phyloP scores from a whole-genome alignment of 2,888 invertebrate species.

The Artemia sinica region DNA sequence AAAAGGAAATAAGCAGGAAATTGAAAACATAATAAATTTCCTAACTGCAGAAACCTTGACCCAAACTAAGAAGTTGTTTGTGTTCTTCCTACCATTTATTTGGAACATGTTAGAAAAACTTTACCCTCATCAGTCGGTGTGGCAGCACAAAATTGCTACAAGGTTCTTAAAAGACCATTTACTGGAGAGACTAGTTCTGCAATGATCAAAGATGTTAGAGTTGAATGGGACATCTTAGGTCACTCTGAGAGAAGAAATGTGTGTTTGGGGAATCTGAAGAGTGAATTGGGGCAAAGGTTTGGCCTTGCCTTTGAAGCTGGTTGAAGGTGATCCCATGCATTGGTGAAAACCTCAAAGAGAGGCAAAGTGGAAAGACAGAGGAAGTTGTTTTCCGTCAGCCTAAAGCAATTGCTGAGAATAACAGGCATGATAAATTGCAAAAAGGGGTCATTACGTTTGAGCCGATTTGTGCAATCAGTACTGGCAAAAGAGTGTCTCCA shows the following conservation, averaged over 20 bases:
- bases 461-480: conserved; percentile 99
- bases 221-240: too few species aligned
- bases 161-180: too few species aligned
- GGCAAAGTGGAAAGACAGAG: conserved; percentile 81
- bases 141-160: too few species aligned
- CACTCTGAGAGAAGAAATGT: too few species aligned
- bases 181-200: too few species aligned
- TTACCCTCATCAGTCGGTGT: too few species aligned
- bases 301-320: conserved; percentile 34
- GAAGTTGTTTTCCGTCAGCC: conserved; percentile 52
- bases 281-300: conserved; percentile 37
- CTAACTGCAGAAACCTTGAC: conserved; percentile 32
- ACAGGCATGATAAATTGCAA: conserved; percentile 51
- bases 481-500: conserved; percentile 92
- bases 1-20: too few species aligned
- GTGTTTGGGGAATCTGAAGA: conserved; percentile 24
- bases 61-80: too few species aligned
- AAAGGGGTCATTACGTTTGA: conserved; percentile 94
- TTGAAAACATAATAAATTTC: too few species aligned
- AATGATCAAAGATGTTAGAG: too few species aligned
- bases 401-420: conserved; percentile 45
- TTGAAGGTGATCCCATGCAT: conserved; percentile 72
- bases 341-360: conserved; percentile 87
- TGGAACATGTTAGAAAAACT: too few species aligned
- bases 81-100: too few species aligned